phyloP scores from a whole-genome alignment of 2,888 invertebrate species.

The Cotesia congregata region DNA sequence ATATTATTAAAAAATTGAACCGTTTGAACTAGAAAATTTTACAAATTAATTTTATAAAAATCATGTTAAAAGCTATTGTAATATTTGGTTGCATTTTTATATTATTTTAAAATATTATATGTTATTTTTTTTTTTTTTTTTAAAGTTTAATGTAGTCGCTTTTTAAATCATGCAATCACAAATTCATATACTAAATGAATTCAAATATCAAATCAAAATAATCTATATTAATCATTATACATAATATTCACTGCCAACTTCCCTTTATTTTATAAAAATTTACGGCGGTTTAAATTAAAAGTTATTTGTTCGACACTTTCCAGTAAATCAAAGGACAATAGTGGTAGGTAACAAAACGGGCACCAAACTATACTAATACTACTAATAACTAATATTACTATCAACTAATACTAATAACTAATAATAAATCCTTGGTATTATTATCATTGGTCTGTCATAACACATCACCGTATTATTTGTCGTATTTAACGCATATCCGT shows the following conservation, averaged over 20 bases:
- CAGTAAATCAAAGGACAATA: slow-evolving; percentile 69
- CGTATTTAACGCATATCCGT: slow-evolving; percentile 53
- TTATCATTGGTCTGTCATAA: slow-evolving; percentile 45
- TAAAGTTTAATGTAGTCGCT: slow-evolving; percentile 2
- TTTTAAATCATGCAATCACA: neutral
- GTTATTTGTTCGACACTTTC: slow-evolving; percentile 67
- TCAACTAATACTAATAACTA: slow-evolving; percentile 24
- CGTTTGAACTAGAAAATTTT: no score
- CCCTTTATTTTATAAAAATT: slow-evolving; percentile 18
- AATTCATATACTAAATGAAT: neutral
- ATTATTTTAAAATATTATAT: neutral
- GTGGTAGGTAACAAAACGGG: slow-evolving; percentile 67
- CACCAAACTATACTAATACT: slow-evolving; percentile 35
- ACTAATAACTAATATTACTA: slow-evolving; percentile 29
- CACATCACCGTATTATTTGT: slow-evolving; percentile 50
- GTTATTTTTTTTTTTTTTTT: neutral
- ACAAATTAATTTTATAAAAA: neutral
- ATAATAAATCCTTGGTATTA: slow-evolving; percentile 46
- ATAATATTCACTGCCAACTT: slow-evolving; percentile 2
- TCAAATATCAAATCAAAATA: neutral
- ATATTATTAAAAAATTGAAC: no score
- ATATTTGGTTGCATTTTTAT: slow-evolving; percentile 16
- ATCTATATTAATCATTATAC: neutral
- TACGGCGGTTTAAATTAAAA: slow-evolving; percentile 60
- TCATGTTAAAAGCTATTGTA: slow-evolving; percentile 1